A percentile compares a stretch with the other conserved stretches of the same genome.
These are phyloP conservation scores for Tetragonula clypearis DNA, from an alignment of 1,140 invertebrate genomes.

Conservation along the genomic window DNA sequence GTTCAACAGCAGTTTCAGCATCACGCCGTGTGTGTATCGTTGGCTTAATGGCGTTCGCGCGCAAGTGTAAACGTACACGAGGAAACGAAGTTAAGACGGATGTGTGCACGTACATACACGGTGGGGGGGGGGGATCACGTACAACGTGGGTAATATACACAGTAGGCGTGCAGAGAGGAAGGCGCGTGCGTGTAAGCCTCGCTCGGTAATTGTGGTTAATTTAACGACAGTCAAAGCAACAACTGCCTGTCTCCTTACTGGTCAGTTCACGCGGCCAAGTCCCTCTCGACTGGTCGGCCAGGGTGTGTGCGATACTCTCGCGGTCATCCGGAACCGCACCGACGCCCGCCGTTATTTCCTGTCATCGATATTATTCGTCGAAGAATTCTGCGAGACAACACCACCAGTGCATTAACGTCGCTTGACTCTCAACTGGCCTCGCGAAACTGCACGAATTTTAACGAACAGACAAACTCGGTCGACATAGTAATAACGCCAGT, in stretches of 20 bases:
- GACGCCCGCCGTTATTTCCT: slow-evolving; percentile 17
- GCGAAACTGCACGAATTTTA: background rate
- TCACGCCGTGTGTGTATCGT: background rate
- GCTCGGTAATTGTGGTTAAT: slow-evolving; percentile 77
- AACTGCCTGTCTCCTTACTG: slow-evolving; percentile 60
- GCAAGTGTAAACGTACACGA: slow-evolving; percentile 28
- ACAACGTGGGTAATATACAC: slow-evolving; percentile 27
- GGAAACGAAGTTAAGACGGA: slow-evolving; percentile 32
- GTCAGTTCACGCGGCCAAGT: slow-evolving; percentile 67
- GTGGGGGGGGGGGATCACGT: no score
- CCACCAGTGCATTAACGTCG: background rate
- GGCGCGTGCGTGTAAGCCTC: slow-evolving; percentile 58
- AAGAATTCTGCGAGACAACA: background rate
- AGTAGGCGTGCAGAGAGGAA: slow-evolving; percentile 45
- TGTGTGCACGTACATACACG: slow-evolving; percentile 25
- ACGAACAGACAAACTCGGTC: background rate
- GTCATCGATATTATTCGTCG: slow-evolving; percentile 7
- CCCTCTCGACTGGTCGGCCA: slow-evolving; percentile 30
- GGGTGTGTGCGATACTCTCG: background rate
- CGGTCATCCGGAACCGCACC: slow-evolving; percentile 15
- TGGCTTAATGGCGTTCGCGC: slow-evolving; percentile 7
- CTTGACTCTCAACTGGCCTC: no score
- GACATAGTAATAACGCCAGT: background rate
- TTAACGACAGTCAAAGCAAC: slow-evolving; percentile 73
- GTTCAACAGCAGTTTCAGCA: background rate